Evolutionary conservation across 2,888 invertebrate genomes (phyloP).

Genomic region (Agonopterix alstromeriana): DNA sequence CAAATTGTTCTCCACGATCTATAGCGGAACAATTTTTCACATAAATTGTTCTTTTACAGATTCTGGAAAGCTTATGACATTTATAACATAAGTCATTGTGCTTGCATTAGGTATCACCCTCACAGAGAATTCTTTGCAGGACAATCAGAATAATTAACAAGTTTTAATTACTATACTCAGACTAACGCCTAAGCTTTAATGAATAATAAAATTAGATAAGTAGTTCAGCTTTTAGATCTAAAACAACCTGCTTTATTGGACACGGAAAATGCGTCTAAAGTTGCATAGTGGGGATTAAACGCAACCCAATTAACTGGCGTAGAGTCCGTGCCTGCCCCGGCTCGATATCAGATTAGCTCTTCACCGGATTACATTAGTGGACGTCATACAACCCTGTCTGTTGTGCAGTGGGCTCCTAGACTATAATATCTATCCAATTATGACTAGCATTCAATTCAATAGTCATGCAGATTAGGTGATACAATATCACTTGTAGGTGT

Average conservation of each 20-base stretch:
- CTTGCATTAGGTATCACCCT: too few species aligned
- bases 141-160: too few species aligned
- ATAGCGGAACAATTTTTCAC: too few species aligned
- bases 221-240: slow-evolving; percentile 21
- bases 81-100: too few species aligned
- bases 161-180: too few species aligned
- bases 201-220: slow-evolving; percentile 1
- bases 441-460: slow-evolving; percentile 42
- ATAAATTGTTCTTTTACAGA: too few species aligned
- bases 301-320: slow-evolving; percentile 65
- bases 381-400: slow-evolving; percentile 40
- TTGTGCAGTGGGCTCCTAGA: slow-evolving; percentile 17
- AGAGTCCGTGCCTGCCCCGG: slow-evolving; percentile 40
- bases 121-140: too few species aligned
- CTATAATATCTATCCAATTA: slow-evolving; percentile 48
- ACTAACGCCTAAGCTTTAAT: neutral
- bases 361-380: slow-evolving; percentile 62
- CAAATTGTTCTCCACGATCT: too few species aligned
- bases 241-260: slow-evolving; percentile 40
- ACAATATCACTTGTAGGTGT: neutral
- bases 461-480: slow-evolving; percentile 49
- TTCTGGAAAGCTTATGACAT: too few species aligned
- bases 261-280: slow-evolving; percentile 57
- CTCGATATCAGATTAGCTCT: slow-evolving; percentile 28
- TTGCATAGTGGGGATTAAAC: slow-evolving; percentile 67